Evolutionary conservation across 2,888 invertebrate genomes (phyloP), one percentile per base, ranked within the genome.

Genomic region (Folsomia candida): DNA sequence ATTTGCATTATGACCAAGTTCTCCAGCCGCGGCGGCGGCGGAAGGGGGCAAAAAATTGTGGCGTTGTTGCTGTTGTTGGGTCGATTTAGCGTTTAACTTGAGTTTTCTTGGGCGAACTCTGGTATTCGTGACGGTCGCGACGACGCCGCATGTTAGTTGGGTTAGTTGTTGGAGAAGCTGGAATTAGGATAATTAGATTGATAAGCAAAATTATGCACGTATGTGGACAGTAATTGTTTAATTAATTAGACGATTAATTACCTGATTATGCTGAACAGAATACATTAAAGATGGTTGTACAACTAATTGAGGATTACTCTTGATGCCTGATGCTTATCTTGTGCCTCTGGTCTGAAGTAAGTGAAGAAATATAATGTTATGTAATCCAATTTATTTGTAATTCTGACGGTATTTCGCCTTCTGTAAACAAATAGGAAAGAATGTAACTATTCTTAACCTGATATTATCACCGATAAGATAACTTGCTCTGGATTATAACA

Each of bases 121-220:
- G 51, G 75, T 69, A 37, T 75, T 72, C 24, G 75, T 72, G 11
- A 72, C 72, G 37, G 71, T 66, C 29, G 72, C 29, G 57, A 73
- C 63, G 6, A 68, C 72, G 20, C 75, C 75, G 67, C 72, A 75
- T 63, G 75, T 75, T 62, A 75, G 24, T 63, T 75, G 75, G 6
- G 75, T 72, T 25, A 75, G 58, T 51, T 75, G 75, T 47, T 75
- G 75, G 51, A 75, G 66, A 62, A 73, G 70, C 73, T 73, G 51
- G 11, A 62, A 70, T 2, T 14, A 63, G 24, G 25, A 27, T 22
- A 61, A 67, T 11, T 58, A 61, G 20, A 29, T 47, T 37, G 57
- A 22, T 25, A 57, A 58, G 58, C 11, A 28, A 59, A 24, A 25
- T 18, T 59, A 11, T n/a, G 47, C 9, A 47, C 18, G 9, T 47